Percentiles rank a stretch among this genome's conserved stretches.
Conservation (phyloP, 2,888 invertebrate species). For the Campoplex capitator region DNA sequence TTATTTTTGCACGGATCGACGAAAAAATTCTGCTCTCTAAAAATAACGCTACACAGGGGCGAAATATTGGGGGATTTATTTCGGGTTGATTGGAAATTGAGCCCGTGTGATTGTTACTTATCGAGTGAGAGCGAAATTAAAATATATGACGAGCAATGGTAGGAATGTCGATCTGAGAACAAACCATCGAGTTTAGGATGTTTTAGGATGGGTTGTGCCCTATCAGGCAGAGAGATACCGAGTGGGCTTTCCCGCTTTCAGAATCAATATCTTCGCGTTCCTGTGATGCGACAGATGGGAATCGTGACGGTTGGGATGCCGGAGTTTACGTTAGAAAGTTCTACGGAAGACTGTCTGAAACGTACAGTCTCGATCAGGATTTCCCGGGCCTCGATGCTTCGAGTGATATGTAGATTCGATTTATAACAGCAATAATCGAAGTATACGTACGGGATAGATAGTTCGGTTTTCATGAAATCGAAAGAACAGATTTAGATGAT, state of each 20-base stretch:
- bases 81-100: neutral
- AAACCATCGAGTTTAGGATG: neutral
- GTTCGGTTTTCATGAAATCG: too few species aligned
- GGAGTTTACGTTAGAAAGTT: neutral
- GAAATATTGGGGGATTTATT: neutral
- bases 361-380: neutral
- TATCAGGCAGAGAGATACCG: neutral
- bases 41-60: neutral
- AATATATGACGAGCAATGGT: neutral
- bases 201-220: neutral
- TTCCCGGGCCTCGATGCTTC: neutral
- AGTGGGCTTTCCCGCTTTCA: neutral
- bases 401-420: neutral
- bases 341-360: neutral
- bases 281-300: neutral
- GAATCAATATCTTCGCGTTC: neutral
- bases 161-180: neutral
- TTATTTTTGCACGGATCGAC: neutral
- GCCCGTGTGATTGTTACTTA: neutral
- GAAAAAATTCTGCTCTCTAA: neutral
- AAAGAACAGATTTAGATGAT: neutral
- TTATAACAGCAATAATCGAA: neutral
- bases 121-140: neutral
- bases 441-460: too few species aligned
- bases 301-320: neutral